Evolutionary conservation across 2,797 vertebrate species (phyloP), one percentile per base, ranked within the genome.

Genomic region (Neoniphon sammara): DNA sequence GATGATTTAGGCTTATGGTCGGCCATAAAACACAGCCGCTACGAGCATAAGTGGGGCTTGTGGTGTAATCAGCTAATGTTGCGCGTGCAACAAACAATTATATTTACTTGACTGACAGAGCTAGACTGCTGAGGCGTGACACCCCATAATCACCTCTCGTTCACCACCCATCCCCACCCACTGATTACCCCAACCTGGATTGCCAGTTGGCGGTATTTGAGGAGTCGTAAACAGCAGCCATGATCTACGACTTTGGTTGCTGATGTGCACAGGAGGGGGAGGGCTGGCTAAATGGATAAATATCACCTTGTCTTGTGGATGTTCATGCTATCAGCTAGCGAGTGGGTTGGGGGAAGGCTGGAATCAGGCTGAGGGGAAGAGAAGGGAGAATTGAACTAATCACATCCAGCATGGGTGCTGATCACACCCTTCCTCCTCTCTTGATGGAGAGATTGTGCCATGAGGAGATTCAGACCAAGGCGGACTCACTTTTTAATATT

Each of bases 31-130:
- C 57, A 71, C 60, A 18, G 66, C 55, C 25, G 11, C 53, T 27
- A 25, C 6, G 36, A 39, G 36, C 39, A 1, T 67, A 83, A 89
- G 78, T 84, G 73, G 82, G 82, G 79, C 78, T 69, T 54, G 82
- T 71, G 79, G 85, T 89, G 85, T 77, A 85, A 89, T 91, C 85
- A 85, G 72, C 81, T 88, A 87, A 88, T 91, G 87, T 85, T 85
- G 71, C 67, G 73, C 82, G 84, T 84, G 84, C 82, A 82, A 78
- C 81, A 80, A 82, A 85, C 77, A 71, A 67, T 79, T 61, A 77
- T 85, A 83, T 86, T 77, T 86, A 88, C 88, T 80, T 15, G 15
- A 39, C 78, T 82, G 80, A 77, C 70, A 72, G 77, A 73, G 68
- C 67, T 55, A 64, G 55, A 71, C 63, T 58, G 66, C 69, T 54